phyloP scores from a whole-genome alignment of 1,140 invertebrate species.

The Manduca sexta region DNA sequence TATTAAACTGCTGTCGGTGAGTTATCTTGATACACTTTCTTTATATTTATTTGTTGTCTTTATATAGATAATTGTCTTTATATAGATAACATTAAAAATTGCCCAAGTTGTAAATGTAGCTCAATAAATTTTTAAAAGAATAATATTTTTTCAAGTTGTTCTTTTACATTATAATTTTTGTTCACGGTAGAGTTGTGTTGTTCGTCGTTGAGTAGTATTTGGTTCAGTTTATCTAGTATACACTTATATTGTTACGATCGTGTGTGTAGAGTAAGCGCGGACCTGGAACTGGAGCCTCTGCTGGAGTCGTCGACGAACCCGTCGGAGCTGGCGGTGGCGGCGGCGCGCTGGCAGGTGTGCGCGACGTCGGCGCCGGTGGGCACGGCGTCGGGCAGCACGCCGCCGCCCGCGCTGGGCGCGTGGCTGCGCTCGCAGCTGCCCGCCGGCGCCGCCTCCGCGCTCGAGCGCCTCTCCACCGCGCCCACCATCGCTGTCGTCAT shows the following conservation, averaged over 20 bases:
- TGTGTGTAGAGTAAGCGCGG: constrained; percentile 36
- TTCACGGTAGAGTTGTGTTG: background rate
- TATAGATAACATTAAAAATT: background rate
- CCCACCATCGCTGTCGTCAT: constrained; percentile 29
- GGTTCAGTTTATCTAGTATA: too few relatives aligned
- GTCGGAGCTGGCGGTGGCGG: constrained; percentile 35
- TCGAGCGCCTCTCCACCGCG: constrained; percentile 28
- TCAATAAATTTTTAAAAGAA: background rate
- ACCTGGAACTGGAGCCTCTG: constrained; percentile 35
- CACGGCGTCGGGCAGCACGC: constrained; percentile 21
- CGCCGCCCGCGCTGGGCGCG: constrained; percentile 34
- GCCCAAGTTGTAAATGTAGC: too few relatives aligned
- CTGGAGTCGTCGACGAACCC: constrained; percentile 23
- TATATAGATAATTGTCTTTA: background rate
- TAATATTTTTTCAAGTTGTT: background rate
- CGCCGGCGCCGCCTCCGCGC: constrained; percentile 33
- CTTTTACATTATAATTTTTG: background rate
- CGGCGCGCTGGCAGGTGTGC: constrained; percentile 39
- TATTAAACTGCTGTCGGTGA: constrained; percentile 64
- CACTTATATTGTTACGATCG: background rate
- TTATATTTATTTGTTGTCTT: too few relatives aligned
- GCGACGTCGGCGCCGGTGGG: constrained; percentile 24
- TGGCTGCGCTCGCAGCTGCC: constrained; percentile 55
- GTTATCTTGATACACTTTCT: too few relatives aligned
- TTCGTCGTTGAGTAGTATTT: too few relatives aligned